Evolutionary conservation across 2,797 vertebrate species (phyloP), one percentile per base, ranked within the genome.

Genomic region (Thripadectes ignobilis): DNA sequence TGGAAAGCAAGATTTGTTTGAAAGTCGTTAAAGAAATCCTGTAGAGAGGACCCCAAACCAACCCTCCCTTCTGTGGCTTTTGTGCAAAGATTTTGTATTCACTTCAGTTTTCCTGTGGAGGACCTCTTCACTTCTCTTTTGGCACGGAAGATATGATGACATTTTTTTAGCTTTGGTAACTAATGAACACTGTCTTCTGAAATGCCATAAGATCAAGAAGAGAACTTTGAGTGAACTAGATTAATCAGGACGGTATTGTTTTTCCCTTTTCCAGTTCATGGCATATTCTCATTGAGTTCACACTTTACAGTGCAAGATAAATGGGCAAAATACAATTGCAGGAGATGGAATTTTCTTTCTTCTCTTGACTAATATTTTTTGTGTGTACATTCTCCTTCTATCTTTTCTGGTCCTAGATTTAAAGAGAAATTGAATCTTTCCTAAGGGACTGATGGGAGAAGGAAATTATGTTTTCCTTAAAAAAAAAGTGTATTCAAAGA

Each of bases 221-320:
- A 92, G 73, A 93, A 86, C 58, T 82, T 81, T 39, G 73, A 45
- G 48, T 92, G 89, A 88, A 73, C 69, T 82, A 76, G 55, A 95
- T 91, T 91, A 88, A 95, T 81, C 82, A 86, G n/a, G 45, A 79
- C 62, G 82, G 29, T 73, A 71, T 88, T 94, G 89, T 63, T 94
- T 92, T 95, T 76, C 66, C 34, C 32, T 89, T 95, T 96, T 97
- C 85, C 18, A 32, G 91, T 94, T 96, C 94, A 95, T 54, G n/a
- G 93, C 67, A 73, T 84, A 86, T 79, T 93, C 83, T 95, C 85
- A 84, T 92, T 91, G 92, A 93, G 52, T 92, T 95, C 76, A 83
- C 82, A 73, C 76, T 81, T 93, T 96, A 88, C 66, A 86, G 91
- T 72, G 27, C 58, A 93, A 94, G 87, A 75, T 84, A 91, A 94